A percentile compares a stretch with the other conserved stretches of the same genome.
phyloP scores from a whole-genome alignment of 2,113 vertebrate species.

The Vombatus ursinus region DNA sequence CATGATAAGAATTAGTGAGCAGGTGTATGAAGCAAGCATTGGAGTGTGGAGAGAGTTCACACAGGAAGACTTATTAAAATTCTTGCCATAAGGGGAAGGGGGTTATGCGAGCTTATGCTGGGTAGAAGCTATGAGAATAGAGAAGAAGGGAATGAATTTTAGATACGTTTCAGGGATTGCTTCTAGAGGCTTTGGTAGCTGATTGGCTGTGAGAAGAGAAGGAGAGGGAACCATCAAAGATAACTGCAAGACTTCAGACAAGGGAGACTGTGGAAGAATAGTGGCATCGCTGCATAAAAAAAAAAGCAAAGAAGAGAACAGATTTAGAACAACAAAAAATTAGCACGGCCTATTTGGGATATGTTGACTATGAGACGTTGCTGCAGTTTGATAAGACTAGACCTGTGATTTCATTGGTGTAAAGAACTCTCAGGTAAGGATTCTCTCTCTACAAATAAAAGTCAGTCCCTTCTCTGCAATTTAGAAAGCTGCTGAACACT shows the following conservation, averaged over 20 bases:
- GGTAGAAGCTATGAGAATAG: not conserved
- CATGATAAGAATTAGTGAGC: not conserved
- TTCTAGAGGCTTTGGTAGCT: not conserved
- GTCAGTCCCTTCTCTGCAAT: not conserved
- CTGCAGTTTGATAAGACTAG: not conserved
- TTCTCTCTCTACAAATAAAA: not conserved
- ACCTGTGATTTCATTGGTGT: conserved; percentile 62
- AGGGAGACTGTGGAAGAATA: not conserved
- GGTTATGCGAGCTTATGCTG: not conserved
- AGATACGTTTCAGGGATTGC: not conserved
- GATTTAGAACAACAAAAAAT: not conserved
- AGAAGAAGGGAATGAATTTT: not conserved
- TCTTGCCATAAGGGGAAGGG: not conserved
- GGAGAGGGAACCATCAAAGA: not conserved
- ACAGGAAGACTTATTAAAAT: not conserved
- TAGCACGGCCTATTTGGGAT: not conserved
- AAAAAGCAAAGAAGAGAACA: not conserved
- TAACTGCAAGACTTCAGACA: not conserved
- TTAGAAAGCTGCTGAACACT: not conserved
- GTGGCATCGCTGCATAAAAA: not conserved
- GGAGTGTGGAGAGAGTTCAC: not conserved
- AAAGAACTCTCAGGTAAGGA: conserved; percentile 81
- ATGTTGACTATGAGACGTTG: not conserved
- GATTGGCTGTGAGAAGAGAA: not conserved
- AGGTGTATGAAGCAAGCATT: not conserved